phyloP scores from a whole-genome alignment of 2,113 vertebrate genomes.

The Deroptyus accipitrinus region DNA sequence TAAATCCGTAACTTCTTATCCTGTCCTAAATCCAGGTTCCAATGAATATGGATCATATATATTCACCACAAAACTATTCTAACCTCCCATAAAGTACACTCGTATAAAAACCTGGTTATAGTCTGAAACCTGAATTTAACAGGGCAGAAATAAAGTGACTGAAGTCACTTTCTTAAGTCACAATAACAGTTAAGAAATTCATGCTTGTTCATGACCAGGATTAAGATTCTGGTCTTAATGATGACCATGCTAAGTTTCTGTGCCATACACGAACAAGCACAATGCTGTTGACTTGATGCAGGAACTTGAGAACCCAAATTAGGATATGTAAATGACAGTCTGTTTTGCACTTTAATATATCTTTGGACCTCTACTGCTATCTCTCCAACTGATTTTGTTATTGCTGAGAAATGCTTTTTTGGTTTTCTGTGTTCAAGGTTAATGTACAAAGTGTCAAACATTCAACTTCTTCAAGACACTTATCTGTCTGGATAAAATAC shows the following conservation, averaged over 20 bases:
- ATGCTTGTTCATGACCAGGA: background rate
- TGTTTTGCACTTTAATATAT: background rate
- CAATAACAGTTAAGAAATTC: background rate
- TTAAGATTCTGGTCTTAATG: no score
- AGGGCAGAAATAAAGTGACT: background rate
- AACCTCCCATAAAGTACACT: background rate
- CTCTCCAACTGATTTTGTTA: background rate
- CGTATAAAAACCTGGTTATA: background rate
- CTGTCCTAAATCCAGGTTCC: background rate
- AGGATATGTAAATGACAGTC: background rate
- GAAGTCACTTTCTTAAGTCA: background rate
- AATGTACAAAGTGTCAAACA: background rate
- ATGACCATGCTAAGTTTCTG: background rate
- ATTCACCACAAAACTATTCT: background rate
- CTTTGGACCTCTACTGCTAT: background rate
- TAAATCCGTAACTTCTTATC: background rate
- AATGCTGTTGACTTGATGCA: background rate
- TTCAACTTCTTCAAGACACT: background rate
- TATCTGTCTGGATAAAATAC: background rate
- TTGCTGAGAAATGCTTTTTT: background rate
- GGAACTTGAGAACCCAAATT: background rate
- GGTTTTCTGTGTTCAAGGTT: background rate
- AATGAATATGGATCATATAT: background rate
- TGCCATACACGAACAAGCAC: fast-evolving
- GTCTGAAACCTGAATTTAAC: background rate